Percentiles rank a stretch among this genome's conserved stretches.
Conservation (phyloP, 2,888 invertebrate genomes). For the Teinopalpus imperialis region DNA sequence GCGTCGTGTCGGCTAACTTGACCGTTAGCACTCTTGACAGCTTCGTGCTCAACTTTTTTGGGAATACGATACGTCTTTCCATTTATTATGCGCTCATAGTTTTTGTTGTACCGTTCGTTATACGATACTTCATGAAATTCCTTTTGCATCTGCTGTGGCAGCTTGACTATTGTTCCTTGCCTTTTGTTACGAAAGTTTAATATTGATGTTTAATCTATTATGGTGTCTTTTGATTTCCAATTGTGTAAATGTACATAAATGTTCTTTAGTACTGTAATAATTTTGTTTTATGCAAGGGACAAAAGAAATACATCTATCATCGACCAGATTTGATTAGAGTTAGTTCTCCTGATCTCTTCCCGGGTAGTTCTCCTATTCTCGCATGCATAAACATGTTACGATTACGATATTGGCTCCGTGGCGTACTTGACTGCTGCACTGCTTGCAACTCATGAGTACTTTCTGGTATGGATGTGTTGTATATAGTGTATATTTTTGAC, state of each 20-base stretch:
- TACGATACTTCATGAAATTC: slow-evolving; percentile 2
- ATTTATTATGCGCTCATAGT: slow-evolving; percentile 1
- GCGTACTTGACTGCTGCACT: too few relatives aligned
- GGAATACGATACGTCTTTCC: slow-evolving; percentile 15
- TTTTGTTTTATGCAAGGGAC: too few relatives aligned
- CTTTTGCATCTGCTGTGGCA: not conserved
- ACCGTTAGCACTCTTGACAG: slow-evolving; percentile 15
- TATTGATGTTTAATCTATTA: not conserved
- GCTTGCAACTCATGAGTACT: too few relatives aligned
- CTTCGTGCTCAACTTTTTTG: slow-evolving; percentile 6
- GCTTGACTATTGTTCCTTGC: not conserved
- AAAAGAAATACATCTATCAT: too few relatives aligned
- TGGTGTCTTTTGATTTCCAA: not conserved
- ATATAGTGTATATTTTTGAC: too few relatives aligned
- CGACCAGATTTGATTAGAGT: too few relatives aligned
- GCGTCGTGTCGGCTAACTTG: slow-evolving; percentile 5
- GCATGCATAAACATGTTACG: too few relatives aligned
- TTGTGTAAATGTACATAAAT: not conserved
- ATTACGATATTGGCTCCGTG: too few relatives aligned
- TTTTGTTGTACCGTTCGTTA: slow-evolving; percentile 1
- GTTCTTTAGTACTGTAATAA: too few relatives aligned
- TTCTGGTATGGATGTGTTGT: too few relatives aligned
- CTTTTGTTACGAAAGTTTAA: not conserved
- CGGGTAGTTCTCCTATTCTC: too few relatives aligned
- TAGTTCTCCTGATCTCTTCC: too few relatives aligned